Conservation (phyloP, 2,888 invertebrate genomes). For the Lagria hirta region DNA sequence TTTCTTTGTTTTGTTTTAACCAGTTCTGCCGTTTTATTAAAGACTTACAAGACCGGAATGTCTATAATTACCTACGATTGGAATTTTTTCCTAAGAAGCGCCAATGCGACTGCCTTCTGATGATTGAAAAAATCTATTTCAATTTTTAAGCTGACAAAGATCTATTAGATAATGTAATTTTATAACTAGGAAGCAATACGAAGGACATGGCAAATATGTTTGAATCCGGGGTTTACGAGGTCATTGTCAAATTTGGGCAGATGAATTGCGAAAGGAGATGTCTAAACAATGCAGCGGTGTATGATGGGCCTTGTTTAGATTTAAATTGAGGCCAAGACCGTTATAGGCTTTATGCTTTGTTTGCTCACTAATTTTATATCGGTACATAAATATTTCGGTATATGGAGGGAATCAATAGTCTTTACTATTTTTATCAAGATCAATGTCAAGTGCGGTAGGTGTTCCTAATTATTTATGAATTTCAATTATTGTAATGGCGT, state of each 20-base stretch:
- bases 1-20: conserved; percentile 19
- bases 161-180: too few species aligned
- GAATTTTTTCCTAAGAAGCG: conserved; percentile 5
- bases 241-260: too few species aligned
- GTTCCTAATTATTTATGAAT: too few species aligned
- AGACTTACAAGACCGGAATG: conserved; percentile 9
- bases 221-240: too few species aligned
- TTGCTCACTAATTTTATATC: too few species aligned
- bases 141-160: too few species aligned
- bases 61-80: conserved; percentile 4
- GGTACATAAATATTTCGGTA: too few species aligned
- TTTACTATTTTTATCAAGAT: conserved; percentile 20
- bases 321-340: conserved; percentile 20
- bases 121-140: too few species aligned
- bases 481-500: too few species aligned
- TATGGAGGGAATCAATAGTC: too few species aligned
- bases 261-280: background rate
- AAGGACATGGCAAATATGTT: too few species aligned
- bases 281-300: background rate
- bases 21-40: conserved; percentile 15
- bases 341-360: conserved; percentile 8
- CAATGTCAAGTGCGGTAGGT: conserved; percentile 20
- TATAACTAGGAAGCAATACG: too few species aligned
- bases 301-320: conserved; percentile 7
- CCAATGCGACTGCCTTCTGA: conserved; percentile 5